Evolutionary conservation across 2,113 vertebrate species (phyloP).

Genomic region (Motacilla alba): DNA sequence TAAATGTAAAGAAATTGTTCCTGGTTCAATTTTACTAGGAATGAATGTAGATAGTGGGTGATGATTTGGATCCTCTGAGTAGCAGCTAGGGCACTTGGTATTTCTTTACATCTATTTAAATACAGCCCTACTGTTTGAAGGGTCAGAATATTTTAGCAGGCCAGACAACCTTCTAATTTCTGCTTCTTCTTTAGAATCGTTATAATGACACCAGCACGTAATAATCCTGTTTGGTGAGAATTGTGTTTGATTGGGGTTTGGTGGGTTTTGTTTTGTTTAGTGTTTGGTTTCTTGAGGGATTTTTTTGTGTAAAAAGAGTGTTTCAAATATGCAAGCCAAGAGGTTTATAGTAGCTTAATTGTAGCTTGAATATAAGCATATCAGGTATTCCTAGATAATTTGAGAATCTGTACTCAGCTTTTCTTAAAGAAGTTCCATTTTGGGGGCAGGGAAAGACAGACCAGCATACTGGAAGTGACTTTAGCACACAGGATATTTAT

Average conservation of each 20-base stretch:
- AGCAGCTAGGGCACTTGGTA: neutral
- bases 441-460: accelerated
- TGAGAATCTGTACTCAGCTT: neutral
- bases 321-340: neutral
- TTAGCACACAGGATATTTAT: neutral
- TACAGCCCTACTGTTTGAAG: neutral
- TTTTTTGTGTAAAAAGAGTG: accelerated
- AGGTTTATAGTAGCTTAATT: neutral
- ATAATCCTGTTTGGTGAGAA: neutral
- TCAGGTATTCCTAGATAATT: neutral
- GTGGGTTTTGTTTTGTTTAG: neutral
- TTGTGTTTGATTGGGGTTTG: neutral
- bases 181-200: neutral
- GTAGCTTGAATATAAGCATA: neutral
- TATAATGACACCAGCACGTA: neutral
- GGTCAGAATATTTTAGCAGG: neutral
- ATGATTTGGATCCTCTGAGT: neutral
- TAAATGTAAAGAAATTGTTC: neutral
- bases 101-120: neutral
- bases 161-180: neutral
- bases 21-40: neutral
- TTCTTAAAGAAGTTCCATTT: neutral
- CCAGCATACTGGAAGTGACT: neutral
- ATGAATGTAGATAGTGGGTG: neutral
- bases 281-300: neutral